A percentile compares a stretch with the other conserved stretches of the same genome.
Conservation (phyloP, 2,888 invertebrate species). For the Girardia tigrina region DNA sequence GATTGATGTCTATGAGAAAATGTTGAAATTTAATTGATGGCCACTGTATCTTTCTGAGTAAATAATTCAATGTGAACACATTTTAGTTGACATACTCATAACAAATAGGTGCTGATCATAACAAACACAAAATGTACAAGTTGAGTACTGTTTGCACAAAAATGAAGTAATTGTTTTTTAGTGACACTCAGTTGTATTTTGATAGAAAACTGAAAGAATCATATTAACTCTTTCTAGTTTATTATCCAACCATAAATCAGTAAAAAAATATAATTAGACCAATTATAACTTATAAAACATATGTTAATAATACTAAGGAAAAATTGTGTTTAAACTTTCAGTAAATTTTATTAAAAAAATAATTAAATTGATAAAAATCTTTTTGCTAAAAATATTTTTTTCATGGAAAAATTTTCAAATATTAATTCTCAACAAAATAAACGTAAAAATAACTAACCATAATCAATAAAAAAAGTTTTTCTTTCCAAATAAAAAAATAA, state of each 20-base stretch:
- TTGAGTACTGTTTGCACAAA: slow-evolving; percentile 7
- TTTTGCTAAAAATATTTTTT: no score
- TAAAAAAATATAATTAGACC: neutral
- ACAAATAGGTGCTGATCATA: slow-evolving; percentile 18
- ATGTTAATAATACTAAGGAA: slow-evolving; percentile 10
- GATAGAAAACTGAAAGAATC: slow-evolving; percentile 10
- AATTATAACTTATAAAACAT: slow-evolving; percentile 14
- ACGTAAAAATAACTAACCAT: no score
- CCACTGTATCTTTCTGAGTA: slow-evolving; percentile 23
- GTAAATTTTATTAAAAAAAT: no score
- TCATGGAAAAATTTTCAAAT: no score
- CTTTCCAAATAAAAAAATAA: no score
- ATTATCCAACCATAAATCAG: slow-evolving; percentile 15
- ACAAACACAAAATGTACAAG: neutral
- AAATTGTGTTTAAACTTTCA: no score
- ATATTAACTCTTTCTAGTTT: slow-evolving; percentile 1
- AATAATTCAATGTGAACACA: slow-evolving; percentile 15
- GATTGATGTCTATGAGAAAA: slow-evolving; percentile 13
- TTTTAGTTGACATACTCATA: slow-evolving; percentile 20
- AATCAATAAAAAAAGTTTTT: no score
- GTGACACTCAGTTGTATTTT: slow-evolving; percentile 19
- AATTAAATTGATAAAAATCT: no score
- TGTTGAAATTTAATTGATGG: neutral
- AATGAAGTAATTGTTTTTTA: neutral
- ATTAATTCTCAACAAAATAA: no score